phyloP scores from a whole-genome alignment of 2,888 invertebrate species.

The Leptinotarsa haldemani region DNA sequence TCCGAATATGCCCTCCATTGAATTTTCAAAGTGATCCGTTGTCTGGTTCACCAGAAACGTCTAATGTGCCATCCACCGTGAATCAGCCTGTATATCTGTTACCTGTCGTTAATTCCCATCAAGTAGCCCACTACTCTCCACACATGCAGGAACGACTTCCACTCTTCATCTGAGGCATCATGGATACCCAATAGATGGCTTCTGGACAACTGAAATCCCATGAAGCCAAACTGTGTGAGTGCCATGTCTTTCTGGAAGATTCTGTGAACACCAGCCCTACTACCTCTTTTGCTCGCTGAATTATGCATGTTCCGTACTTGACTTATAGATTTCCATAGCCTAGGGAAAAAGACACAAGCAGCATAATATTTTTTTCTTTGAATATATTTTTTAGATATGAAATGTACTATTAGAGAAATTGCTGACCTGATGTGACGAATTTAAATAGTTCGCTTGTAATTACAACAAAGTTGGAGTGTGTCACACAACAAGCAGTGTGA shows the following conservation, averaged over 20 bases:
- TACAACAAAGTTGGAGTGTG: too few relatives aligned
- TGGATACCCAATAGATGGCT: conserved; percentile 72
- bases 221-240: conserved; percentile 88
- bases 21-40: too few relatives aligned
- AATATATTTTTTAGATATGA: too few relatives aligned
- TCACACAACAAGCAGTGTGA: too few relatives aligned
- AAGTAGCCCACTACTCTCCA: conserved; percentile 87
- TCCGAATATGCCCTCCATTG: too few relatives aligned
- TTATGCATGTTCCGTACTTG: conserved; percentile 77
- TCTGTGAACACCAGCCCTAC: conserved; percentile 66
- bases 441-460: too few relatives aligned
- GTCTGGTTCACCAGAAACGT: too few relatives aligned
- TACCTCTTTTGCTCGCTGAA: conserved; percentile 70
- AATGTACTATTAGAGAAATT: too few relatives aligned
- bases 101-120: conserved; percentile 86
- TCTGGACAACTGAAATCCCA: conserved; percentile 76
- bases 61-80: too few relatives aligned
- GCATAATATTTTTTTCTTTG: neutral
- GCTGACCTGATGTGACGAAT: too few relatives aligned
- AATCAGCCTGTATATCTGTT: neutral
- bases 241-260: conserved; percentile 88
- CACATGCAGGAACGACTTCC: conserved; percentile 82
- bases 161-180: conserved; percentile 71
- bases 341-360: conserved; percentile 54
- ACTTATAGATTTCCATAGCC: conserved; percentile 77